phyloP scores from a whole-genome alignment of 2,888 invertebrate species.

The Leucoptera coffeella region DNA sequence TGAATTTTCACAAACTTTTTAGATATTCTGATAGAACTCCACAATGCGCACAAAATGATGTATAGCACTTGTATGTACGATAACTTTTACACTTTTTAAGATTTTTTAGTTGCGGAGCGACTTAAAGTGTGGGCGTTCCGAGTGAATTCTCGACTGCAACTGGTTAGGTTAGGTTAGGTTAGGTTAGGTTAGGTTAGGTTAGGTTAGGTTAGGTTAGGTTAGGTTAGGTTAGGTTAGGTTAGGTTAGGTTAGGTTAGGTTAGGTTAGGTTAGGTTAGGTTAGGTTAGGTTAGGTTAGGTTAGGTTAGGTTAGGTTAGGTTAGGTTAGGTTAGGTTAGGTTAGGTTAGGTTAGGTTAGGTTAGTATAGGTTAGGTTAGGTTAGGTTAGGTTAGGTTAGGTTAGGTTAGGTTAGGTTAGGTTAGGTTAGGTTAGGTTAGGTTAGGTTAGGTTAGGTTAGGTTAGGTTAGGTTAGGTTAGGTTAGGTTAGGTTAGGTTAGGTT shows the following conservation, averaged over 20 bases:
- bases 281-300: slow-evolving; percentile 3
- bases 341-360: slow-evolving; percentile 2
- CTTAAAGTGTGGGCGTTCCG: slow-evolving; percentile 5
- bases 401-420: slow-evolving; percentile 2
- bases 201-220: slow-evolving; percentile 6
- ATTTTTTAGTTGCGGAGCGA: slow-evolving; percentile 2
- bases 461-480: slow-evolving; percentile 2
- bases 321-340: slow-evolving; percentile 2
- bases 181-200: slow-evolving; percentile 6
- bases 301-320: slow-evolving; percentile 3
- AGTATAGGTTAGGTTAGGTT: too few relatives aligned
- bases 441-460: slow-evolving; percentile 2
- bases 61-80: too few relatives aligned
- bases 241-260: slow-evolving; percentile 4
- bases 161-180: slow-evolving; percentile 4
- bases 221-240: slow-evolving; percentile 4
- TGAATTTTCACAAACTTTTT: too few relatives aligned
- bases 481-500: slow-evolving; percentile 2
- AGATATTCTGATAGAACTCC: too few relatives aligned
- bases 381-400: slow-evolving; percentile 2
- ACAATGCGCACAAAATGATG: too few relatives aligned
- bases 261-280: slow-evolving; percentile 4
- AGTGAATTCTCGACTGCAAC: too few relatives aligned
- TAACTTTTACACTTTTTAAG: too few relatives aligned
- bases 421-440: slow-evolving; percentile 2